Conservation (phyloP, 2,888 invertebrate genomes). For the Lasius platythorax region DNA sequence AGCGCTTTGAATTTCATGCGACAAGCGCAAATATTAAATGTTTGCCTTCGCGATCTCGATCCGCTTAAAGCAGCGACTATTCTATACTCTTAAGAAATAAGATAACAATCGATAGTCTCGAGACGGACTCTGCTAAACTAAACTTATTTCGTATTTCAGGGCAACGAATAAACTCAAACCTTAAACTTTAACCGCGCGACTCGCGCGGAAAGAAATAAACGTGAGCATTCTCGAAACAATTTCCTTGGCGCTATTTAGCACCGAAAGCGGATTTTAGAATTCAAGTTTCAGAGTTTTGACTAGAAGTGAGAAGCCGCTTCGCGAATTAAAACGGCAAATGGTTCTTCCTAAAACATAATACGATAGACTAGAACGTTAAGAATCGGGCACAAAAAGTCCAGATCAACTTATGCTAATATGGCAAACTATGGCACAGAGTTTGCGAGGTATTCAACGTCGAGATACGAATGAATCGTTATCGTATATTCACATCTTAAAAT, state of each 20-base stretch:
- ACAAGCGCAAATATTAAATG: neutral
- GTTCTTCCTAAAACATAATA: slow-evolving; percentile 2
- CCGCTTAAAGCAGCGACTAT: slow-evolving; percentile 30
- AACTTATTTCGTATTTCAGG: neutral
- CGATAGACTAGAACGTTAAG: slow-evolving; percentile 57
- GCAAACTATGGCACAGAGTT: slow-evolving; percentile 81
- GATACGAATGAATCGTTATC: slow-evolving; percentile 22
- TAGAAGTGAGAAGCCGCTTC: slow-evolving; percentile 58
- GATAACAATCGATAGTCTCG: slow-evolving; percentile 16
- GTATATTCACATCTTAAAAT: slow-evolving; percentile 17
- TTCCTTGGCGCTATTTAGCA: neutral
- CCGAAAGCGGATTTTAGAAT: slow-evolving; percentile 9
- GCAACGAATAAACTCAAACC: slow-evolving; percentile 2
- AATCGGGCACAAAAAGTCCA: slow-evolving; percentile 32
- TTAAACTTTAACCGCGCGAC: neutral
- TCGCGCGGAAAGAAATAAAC: slow-evolving; percentile 13
- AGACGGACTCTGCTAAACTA: neutral
- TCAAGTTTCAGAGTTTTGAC: slow-evolving; percentile 69
- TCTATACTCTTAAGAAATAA: slow-evolving; percentile 34
- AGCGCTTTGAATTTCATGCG: slow-evolving; percentile 1
- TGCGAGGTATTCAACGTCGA: slow-evolving; percentile 42
- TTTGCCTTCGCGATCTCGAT: neutral
- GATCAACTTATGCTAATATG: slow-evolving; percentile 74
- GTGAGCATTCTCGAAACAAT: neutral
- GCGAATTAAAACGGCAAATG: slow-evolving; percentile 1